phyloP scores from a whole-genome alignment of 2,113 vertebrate genomes.

The Proterorhinus semilunaris region DNA sequence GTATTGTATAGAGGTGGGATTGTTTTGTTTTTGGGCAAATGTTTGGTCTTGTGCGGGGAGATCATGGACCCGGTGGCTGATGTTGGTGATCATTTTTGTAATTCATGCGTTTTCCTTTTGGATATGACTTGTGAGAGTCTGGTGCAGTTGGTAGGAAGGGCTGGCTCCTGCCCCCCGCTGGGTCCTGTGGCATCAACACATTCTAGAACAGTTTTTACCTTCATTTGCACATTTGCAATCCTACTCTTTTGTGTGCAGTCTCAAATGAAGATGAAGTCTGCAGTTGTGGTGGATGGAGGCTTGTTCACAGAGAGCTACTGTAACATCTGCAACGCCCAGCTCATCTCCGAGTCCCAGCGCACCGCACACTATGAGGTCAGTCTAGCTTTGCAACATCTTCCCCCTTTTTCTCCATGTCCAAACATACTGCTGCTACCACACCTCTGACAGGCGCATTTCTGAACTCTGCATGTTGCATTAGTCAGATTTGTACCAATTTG shows the following conservation, averaged over 20 bases:
- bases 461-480: slow-evolving; percentile 33
- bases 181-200: too few species aligned
- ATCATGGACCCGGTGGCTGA: too few species aligned
- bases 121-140: too few species aligned
- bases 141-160: too few species aligned
- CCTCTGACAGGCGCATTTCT: slow-evolving; percentile 31
- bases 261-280: slow-evolving; percentile 83
- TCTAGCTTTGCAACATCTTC: slow-evolving; percentile 17
- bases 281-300: slow-evolving; percentile 75
- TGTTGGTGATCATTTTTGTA: too few species aligned
- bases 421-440: slow-evolving; percentile 6
- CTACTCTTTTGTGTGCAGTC: slow-evolving; percentile 55
- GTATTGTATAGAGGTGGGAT: too few species aligned
- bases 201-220: slow-evolving; percentile 19
- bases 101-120: too few species aligned
- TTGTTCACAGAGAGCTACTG: slow-evolving; percentile 85
- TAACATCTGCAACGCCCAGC: slow-evolving; percentile 86
- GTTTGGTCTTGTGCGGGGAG: too few species aligned
- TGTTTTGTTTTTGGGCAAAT: too few species aligned
- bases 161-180: too few species aligned
- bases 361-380: slow-evolving; percentile 85
- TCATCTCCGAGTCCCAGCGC: slow-evolving; percentile 85
- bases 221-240: slow-evolving; percentile 43
- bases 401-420: not conserved
- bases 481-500: slow-evolving; percentile 64